These are phyloP conservation scores for Chrysomallon squamiferum DNA, from an alignment of 1,140 invertebrate genomes.

Conservation along the genomic window DNA sequence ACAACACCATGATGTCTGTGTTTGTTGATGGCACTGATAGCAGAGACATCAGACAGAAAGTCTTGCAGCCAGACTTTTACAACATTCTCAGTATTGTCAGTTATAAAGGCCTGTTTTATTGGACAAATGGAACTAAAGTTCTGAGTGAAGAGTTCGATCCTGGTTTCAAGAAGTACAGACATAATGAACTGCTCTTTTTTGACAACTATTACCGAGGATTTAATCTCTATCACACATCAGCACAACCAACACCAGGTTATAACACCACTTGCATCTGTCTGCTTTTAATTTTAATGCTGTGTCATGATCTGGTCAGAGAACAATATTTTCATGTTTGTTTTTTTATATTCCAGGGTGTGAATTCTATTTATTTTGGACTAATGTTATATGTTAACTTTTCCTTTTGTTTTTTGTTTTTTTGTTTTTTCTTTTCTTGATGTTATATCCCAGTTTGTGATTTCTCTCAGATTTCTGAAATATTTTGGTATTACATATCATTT, in stretches of 20 bases:
- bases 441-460: too few species aligned
- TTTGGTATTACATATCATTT: too few species aligned
- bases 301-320: too few species aligned
- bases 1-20: conserved; percentile 80
- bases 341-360: neutral
- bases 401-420: too few species aligned
- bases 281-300: neutral
- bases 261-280: neutral
- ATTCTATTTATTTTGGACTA: neutral
- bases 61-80: conserved; percentile 61
- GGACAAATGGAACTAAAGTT: conserved; percentile 78
- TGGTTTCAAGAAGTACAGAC: conserved; percentile 71
- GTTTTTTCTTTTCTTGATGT: too few species aligned
- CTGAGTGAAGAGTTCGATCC: conserved; percentile 69
- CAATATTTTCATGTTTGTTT: too few species aligned
- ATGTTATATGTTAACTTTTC: neutral
- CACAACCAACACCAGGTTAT: conserved; percentile 49
- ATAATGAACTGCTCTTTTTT: conserved; percentile 67
- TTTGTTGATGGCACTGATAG: conserved; percentile 82
- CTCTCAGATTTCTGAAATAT: too few species aligned
- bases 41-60: conserved; percentile 76
- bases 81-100: conserved; percentile 35
- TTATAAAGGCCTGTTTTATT: conserved; percentile 73
- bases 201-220: conserved; percentile 34
- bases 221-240: conserved; percentile 39